Conservation (phyloP, 2,888 invertebrate genomes). For the Microctonus hyperodae region DNA sequence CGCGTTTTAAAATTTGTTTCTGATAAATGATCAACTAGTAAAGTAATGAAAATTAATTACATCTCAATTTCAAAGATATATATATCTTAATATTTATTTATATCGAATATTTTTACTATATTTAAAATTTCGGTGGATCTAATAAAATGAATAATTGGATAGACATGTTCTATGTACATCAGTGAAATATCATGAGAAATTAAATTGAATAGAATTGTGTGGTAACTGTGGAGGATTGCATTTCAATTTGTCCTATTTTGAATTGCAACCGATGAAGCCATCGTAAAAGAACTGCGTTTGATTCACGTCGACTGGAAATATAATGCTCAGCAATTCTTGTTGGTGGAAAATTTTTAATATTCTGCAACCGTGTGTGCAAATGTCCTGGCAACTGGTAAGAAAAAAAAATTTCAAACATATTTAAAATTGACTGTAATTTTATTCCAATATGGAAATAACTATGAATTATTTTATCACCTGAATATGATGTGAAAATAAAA, state of each 20-base stretch:
- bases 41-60: too few species aligned
- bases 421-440: neutral
- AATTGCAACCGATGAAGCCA: constrained; percentile 95
- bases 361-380: constrained; percentile 84
- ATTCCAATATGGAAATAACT: too few species aligned
- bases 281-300: constrained; percentile 71
- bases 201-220: constrained; percentile 86
- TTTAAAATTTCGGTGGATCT: too few species aligned
- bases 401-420: constrained; percentile 23
- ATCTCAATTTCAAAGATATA: too few species aligned
- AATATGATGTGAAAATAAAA: constrained; percentile 89
- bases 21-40: too few species aligned
- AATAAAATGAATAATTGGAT: too few species aligned
- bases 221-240: constrained; percentile 90
- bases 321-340: constrained; percentile 63
- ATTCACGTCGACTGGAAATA: constrained; percentile 62
- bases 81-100: too few species aligned
- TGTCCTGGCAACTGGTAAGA: constrained; percentile 83
- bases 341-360: constrained; percentile 84
- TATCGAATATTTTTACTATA: too few species aligned
- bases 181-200: too few species aligned
- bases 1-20: too few species aligned
- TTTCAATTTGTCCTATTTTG: constrained; percentile 97
- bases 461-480: constrained; percentile 69
- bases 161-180: too few species aligned